Conservation (phyloP, 2,888 invertebrate species). For the Alentia gelatinosa region DNA sequence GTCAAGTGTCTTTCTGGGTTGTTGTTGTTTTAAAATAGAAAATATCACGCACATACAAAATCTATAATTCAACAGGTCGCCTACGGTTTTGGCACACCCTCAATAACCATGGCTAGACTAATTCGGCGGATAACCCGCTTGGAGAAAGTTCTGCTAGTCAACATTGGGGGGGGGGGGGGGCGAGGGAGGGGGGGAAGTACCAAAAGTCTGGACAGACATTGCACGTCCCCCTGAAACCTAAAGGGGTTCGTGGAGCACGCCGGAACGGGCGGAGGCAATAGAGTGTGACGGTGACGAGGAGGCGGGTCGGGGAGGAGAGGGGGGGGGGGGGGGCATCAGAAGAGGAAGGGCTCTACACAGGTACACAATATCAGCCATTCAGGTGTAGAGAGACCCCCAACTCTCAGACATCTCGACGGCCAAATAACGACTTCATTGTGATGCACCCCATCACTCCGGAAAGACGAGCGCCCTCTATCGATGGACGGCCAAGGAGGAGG, state of each 20-base stretch:
- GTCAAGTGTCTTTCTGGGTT: neutral
- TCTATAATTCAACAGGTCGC: too few relatives aligned
- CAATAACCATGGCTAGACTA: too few relatives aligned
- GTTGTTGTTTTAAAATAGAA: too few relatives aligned
- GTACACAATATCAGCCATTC: conserved; percentile 37
- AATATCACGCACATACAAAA: too few relatives aligned
- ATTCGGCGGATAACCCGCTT: too few relatives aligned
- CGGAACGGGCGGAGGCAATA: neutral
- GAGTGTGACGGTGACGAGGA: neutral
- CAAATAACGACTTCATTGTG: conserved; percentile 29
- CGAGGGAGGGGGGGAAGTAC: too few relatives aligned
- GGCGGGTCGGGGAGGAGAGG: neutral
- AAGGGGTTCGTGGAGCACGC: neutral
- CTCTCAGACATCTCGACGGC: neutral
- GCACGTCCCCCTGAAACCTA: neutral
- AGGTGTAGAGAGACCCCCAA: neutral
- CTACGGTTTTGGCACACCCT: too few relatives aligned
- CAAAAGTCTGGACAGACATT: too few relatives aligned
- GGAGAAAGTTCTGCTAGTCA: too few relatives aligned
- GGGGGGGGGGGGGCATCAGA: too few relatives aligned
- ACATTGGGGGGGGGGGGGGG: too few relatives aligned
- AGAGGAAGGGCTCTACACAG: neutral
- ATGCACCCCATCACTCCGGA: neutral
- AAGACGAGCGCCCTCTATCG: neutral
- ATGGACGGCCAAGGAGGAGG: neutral